Evolutionary conservation across 2,113 vertebrate genomes (phyloP).

Genomic region (Chlamydotis undulata): DNA sequence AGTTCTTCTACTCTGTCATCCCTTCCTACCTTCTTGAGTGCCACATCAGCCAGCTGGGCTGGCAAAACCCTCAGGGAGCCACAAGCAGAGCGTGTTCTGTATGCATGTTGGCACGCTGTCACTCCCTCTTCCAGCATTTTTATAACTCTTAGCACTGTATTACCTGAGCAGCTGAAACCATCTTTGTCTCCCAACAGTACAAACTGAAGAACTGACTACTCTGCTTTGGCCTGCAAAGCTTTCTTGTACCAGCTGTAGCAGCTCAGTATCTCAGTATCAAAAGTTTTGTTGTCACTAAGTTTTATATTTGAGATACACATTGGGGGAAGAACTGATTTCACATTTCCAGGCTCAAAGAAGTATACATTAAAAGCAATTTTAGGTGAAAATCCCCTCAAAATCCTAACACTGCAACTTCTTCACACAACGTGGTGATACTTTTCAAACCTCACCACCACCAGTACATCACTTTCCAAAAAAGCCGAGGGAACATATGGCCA

Average conservation of each 20-base stretch:
- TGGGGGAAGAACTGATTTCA: not conserved
- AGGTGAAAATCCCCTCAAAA: not conserved
- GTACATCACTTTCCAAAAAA: not conserved
- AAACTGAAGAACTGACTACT: not conserved
- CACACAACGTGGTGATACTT: rapidly evolving
- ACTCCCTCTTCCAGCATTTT: not conserved
- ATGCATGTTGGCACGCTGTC: rapidly evolving
- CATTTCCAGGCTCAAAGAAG: not conserved
- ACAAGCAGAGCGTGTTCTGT: not conserved
- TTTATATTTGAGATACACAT: not conserved
- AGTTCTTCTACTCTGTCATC: slow-evolving; percentile 11
- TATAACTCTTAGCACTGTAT: not conserved
- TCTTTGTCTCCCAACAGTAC: not conserved
- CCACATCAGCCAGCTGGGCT: not conserved
- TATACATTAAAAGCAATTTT: not conserved
- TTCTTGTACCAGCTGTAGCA: not conserved
- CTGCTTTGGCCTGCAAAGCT: not conserved
- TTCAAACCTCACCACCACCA: not conserved
- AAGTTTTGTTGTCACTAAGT: not conserved
- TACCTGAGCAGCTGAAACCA: not conserved
- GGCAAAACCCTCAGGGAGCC: not conserved
- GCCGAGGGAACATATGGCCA: rapidly evolving
- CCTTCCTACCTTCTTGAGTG: not conserved
- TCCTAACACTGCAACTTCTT: not conserved
- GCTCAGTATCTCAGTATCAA: not conserved